Evolutionary conservation across 2,888 invertebrate genomes (phyloP), one percentile per base, ranked within the genome.

Genomic region (Polymixis flavicincta): DNA sequence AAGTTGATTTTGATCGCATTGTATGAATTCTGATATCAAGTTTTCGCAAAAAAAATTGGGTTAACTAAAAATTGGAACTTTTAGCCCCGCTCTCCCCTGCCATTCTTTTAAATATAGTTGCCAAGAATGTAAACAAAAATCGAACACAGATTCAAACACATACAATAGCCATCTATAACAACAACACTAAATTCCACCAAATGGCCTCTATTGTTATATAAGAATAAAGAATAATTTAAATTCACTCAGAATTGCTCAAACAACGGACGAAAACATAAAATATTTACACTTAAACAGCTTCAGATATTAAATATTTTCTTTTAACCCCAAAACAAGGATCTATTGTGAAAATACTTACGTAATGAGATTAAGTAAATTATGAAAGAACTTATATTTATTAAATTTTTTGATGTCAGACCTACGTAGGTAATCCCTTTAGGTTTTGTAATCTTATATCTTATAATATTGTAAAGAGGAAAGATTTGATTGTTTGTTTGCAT

Each of bases 291-390:
- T 37, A 67, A 37, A 63, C 14, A 17, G 9, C 54, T 61, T 74
- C 8, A 25, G 37, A 55, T 37, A 22, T 67, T 63, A 66, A 63
- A 66, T 67, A 79, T 80, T 83, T 71, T 83, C 52, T 77, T 32
- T 54, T 48, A 66, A 59, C 67, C 67, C 42, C 52, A 78, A 78
- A 78, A 78, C 57, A 83, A 71, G 54, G 25, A n/a, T 50, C 11
- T 78, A 28, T 64, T 64, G 52, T 83, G 67, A 72, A 78, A 78
- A 83, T 65, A 2, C 50, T 61, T 45, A 32, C 61, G n/a, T 80
- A 84, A 74, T 57, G 11, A 28, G 55, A 68, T 68, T 65, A 79
- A 22, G 52, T 55, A 25, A 60, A 71, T 68, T 70, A 68, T 74
- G 37, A 28, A 70, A 74, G 28, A 48, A 32, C n/a, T 69, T 22